phyloP scores from a whole-genome alignment of 2,113 vertebrate species.

The Calyptommatus sinebrachiatus region DNA sequence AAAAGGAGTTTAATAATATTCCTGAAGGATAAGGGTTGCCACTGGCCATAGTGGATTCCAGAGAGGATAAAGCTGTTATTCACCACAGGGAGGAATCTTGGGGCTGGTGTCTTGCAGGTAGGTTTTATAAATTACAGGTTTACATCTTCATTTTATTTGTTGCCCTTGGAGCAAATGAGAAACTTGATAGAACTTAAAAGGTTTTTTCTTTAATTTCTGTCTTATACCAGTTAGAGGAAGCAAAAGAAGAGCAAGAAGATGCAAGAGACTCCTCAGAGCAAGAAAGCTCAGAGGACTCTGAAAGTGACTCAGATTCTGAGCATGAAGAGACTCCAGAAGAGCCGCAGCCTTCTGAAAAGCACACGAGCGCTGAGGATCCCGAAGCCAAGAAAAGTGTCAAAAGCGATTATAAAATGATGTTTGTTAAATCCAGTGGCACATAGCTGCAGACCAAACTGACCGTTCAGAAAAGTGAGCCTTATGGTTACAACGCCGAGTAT shows the following conservation, averaged over 20 bases:
- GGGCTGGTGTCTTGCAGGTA: no score
- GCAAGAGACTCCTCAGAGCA: conserved; percentile 66
- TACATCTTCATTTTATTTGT: not conserved
- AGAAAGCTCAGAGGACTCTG: conserved; percentile 75
- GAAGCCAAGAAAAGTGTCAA: conserved; percentile 77
- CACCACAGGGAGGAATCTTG: no score
- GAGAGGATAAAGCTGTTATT: no score
- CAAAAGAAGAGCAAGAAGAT: conserved; percentile 62
- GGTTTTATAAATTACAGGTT: not conserved
- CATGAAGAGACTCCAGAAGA: conserved; percentile 72
- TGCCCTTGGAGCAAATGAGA: conserved; percentile 4
- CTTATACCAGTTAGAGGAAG: conserved; percentile 69
- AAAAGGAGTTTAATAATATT: no score
- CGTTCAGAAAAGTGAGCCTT: conserved; percentile 78
- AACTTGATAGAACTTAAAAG: not conserved
- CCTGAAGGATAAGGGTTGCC: no score
- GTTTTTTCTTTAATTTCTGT: conserved; percentile 29
- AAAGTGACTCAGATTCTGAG: conserved; percentile 71
- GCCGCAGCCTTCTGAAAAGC: conserved; percentile 68
- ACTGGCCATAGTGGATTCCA: no score
- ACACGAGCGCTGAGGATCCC: conserved; percentile 66
- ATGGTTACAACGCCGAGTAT: conserved; percentile 78
- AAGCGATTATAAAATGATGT: conserved; percentile 83
- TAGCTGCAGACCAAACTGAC: conserved; percentile 69
- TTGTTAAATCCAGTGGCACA: conserved; percentile 81